Conservation (phyloP, 2,113 vertebrate species). For the Eolophus roseicapilla region DNA sequence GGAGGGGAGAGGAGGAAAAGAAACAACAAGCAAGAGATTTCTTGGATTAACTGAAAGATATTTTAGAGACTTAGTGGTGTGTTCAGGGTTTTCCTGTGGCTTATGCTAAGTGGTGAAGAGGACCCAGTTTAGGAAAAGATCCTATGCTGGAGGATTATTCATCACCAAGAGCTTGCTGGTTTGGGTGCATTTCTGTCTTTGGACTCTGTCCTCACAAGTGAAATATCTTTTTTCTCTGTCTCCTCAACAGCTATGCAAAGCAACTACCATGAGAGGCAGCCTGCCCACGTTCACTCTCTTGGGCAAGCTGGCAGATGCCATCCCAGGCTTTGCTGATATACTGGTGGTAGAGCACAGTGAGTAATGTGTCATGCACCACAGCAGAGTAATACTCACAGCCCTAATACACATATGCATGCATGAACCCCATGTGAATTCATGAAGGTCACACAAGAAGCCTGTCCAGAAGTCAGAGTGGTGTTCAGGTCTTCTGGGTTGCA, state of each 20-base stretch:
- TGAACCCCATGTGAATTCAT: rapidly evolving
- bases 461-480: not conserved
- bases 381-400: not conserved
- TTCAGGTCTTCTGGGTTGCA: not conserved
- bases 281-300: constrained; percentile 82
- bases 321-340: constrained; percentile 76
- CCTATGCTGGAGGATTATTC: not conserved
- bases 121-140: not conserved
- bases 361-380: not conserved
- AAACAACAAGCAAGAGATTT: not conserved
- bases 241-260: constrained; percentile 66
- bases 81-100: not conserved
- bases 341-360: constrained; percentile 84
- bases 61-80: not conserved
- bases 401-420: rapidly evolving
- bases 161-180: not conserved
- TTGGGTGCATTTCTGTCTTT: not conserved
- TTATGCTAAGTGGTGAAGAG: not conserved
- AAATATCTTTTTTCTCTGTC: not conserved
- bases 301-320: constrained; percentile 84
- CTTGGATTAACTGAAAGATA: not conserved
- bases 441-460: not conserved
- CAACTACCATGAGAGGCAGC: constrained; percentile 69
- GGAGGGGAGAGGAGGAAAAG: not conserved
- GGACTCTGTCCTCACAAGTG: not conserved